phyloP scores from a whole-genome alignment of 2,888 invertebrate genomes.

The Cepaea hortensis region DNA sequence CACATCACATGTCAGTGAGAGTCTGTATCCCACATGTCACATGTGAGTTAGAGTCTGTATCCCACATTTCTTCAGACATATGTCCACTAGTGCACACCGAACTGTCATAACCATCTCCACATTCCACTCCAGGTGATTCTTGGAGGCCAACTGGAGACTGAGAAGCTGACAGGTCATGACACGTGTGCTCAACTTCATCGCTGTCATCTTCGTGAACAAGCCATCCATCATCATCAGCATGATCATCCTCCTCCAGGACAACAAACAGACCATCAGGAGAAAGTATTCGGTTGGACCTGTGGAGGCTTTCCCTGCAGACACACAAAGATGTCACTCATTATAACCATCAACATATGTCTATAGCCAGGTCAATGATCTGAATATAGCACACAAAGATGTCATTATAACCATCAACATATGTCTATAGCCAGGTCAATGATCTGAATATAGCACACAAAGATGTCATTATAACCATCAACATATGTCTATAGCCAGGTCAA shows the following conservation, averaged over 20 bases:
- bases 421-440: too few relatives aligned
- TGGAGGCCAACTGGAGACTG: background rate
- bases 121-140: background rate
- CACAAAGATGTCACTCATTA: background rate
- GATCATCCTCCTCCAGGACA: background rate
- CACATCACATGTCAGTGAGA: too few relatives aligned
- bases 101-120: too few relatives aligned
- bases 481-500: too few relatives aligned
- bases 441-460: too few relatives aligned
- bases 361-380: background rate
- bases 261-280: slow-evolving; percentile 20
- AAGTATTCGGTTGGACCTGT: background rate
- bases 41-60: too few relatives aligned
- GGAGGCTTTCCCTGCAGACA: slow-evolving; percentile 25
- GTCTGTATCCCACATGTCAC: too few relatives aligned
- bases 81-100: too few relatives aligned
- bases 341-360: background rate
- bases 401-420: too few relatives aligned
- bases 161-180: background rate
- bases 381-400: too few relatives aligned
- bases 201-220: background rate
- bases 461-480: too few relatives aligned
- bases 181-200: background rate
- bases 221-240: background rate
- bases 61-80: too few relatives aligned